Evolutionary conservation across 2,888 invertebrate genomes (phyloP).

Genomic region (Limnephilus lunatus): DNA sequence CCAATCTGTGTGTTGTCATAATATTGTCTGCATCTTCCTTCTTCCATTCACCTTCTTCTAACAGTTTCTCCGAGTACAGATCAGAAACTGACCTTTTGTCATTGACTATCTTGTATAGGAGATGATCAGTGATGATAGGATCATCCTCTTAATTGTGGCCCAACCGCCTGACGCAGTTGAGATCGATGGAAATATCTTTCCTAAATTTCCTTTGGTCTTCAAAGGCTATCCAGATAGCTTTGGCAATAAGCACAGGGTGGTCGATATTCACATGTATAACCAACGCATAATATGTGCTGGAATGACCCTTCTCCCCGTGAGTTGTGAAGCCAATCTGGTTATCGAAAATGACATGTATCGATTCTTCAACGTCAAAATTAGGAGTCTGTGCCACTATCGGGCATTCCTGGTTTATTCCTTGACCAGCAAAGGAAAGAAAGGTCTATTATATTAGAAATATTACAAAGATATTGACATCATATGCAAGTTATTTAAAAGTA

Average conservation of each 20-base stretch:
- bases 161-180: constrained; percentile 81
- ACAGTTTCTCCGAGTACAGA: constrained; percentile 83
- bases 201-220: constrained; percentile 92
- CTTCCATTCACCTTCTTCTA: constrained; percentile 79
- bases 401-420: too few species aligned
- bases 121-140: constrained; percentile 97
- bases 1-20: constrained; percentile 79
- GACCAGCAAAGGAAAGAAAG: too few species aligned
- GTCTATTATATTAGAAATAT: rapidly evolving
- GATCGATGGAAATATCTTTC: constrained; percentile 94
- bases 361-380: too few species aligned
- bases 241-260: constrained; percentile 81
- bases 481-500: too few species aligned
- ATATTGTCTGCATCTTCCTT: constrained; percentile 79
- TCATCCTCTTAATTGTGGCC: constrained; percentile 80
- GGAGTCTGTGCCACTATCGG: too few species aligned
- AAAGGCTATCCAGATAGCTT: constrained; percentile 89
- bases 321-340: too few species aligned
- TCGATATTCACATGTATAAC: too few species aligned
- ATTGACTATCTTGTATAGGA: constrained; percentile 87
- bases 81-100: constrained; percentile 89
- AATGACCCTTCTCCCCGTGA: too few species aligned
- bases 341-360: too few species aligned
- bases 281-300: too few species aligned
- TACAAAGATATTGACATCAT: too few species aligned